Percentiles rank a stretch among this genome's conserved stretches.
Evolutionary conservation across 2,113 vertebrate genomes (phyloP).

Genomic region (Actenoides lindsayi): DNA sequence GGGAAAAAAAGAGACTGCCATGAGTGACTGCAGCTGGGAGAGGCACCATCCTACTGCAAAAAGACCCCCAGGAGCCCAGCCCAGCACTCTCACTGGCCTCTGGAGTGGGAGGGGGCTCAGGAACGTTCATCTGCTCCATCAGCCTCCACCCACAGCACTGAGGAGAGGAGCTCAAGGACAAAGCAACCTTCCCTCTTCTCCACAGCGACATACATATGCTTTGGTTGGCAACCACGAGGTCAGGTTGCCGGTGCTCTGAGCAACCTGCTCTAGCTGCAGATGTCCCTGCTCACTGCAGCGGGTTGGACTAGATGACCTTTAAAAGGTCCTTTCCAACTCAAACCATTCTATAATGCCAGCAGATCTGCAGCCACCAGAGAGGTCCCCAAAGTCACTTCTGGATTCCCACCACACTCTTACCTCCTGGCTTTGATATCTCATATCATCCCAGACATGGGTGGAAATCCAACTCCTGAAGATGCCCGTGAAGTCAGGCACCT

Average conservation of each 20-base stretch:
- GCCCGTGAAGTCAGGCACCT: background rate
- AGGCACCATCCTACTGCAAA: fast-evolving
- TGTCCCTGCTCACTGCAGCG: background rate
- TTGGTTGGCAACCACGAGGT: background rate
- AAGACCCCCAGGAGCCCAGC: background rate
- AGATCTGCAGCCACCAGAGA: background rate
- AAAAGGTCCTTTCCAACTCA: background rate
- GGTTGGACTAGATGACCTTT: background rate
- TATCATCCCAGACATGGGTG: background rate
- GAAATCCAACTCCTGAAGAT: background rate
- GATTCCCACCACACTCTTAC: background rate
- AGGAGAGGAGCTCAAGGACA: background rate
- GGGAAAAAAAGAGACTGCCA: fast-evolving
- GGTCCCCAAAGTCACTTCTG: background rate
- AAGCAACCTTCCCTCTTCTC: background rate
- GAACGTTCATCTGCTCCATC: background rate
- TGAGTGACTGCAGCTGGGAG: background rate
- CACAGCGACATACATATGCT: fast-evolving
- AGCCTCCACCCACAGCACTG: background rate
- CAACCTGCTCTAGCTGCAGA: background rate
- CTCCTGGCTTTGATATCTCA: background rate
- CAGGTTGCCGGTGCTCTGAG: background rate
- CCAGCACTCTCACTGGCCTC: fast-evolving
- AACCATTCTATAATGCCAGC: background rate
- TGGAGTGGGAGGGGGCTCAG: fast-evolving